These are phyloP conservation scores for Prorops nasuta DNA, from an alignment of 1,140 invertebrate genomes.

Conservation along the genomic window DNA sequence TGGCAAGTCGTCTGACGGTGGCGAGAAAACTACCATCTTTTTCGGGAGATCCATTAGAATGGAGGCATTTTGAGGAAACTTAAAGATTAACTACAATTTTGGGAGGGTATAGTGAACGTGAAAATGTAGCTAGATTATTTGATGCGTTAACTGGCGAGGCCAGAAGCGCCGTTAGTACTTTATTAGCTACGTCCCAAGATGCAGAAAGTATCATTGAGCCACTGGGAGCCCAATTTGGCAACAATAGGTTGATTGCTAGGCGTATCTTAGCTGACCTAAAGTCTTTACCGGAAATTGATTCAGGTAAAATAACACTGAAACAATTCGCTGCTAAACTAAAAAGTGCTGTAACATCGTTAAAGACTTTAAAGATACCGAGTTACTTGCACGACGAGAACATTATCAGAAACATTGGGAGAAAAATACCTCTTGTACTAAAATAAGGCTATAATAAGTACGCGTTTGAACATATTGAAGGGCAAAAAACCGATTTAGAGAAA, in stretches of 20 bases:
- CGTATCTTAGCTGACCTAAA: constrained; percentile 4
- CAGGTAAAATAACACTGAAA: constrained; percentile 3
- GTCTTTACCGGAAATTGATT: constrained; percentile 4
- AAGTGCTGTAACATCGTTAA: too few relatives aligned
- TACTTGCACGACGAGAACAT: too few relatives aligned
- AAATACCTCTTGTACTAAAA: background rate
- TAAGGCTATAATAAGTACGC: background rate
- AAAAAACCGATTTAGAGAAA: background rate
- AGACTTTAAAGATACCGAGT: too few relatives aligned
- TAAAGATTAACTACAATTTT: background rate
- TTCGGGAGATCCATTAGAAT: constrained; percentile 9
- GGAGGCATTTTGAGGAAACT: constrained; percentile 6
- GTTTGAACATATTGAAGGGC: background rate
- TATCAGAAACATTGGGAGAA: too few relatives aligned
- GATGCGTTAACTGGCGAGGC: constrained; percentile 7
- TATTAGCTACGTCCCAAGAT: constrained; percentile 10
- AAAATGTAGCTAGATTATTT: constrained; percentile 4
- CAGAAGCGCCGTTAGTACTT: constrained; percentile 4
- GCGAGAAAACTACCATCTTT: background rate
- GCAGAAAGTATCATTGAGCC: constrained; percentile 2
- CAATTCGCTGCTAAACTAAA: constrained; percentile 17
- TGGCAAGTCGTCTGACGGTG: background rate
- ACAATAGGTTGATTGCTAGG: background rate
- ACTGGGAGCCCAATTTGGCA: constrained; percentile 10
- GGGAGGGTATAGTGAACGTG: constrained; percentile 2